phyloP scores from a whole-genome alignment of 2,113 vertebrate species.

The Sapayoa aenigma region DNA sequence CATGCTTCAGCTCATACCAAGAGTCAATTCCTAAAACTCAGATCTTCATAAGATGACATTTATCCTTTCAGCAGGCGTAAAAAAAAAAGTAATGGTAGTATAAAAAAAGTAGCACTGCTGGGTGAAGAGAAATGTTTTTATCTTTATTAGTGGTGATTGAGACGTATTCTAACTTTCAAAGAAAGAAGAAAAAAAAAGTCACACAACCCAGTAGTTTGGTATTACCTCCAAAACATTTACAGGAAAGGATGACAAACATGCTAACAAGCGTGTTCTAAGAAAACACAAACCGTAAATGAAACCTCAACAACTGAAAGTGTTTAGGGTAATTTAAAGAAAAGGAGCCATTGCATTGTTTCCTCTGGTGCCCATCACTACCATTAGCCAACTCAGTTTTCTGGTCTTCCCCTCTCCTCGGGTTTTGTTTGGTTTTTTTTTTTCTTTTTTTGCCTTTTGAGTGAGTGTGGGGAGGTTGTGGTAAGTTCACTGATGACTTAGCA shows the following conservation, averaged over 20 bases:
- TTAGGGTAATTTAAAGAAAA: background rate
- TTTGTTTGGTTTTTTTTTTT: too few relatives aligned
- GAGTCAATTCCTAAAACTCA: background rate
- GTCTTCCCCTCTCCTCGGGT: rapidly evolving
- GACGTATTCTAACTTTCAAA: background rate
- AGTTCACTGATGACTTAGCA: background rate
- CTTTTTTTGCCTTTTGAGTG: background rate
- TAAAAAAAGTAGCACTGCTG: background rate
- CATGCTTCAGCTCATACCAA: background rate
- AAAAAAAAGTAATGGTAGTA: background rate
- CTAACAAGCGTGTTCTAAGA: background rate
- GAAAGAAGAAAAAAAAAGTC: background rate
- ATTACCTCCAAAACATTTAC: background rate
- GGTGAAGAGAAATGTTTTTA: background rate
- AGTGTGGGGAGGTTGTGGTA: background rate
- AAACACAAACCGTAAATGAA: background rate
- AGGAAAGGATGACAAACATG: background rate
- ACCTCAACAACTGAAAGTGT: background rate
- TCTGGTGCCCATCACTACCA: background rate
- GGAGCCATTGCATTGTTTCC: background rate
- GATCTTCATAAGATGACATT: background rate
- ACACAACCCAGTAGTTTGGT: background rate
- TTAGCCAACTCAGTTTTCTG: background rate
- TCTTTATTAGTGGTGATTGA: background rate
- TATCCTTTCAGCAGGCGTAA: background rate